These are phyloP conservation scores for Brachypodius melanocephalos DNA, from an alignment of 2,113 vertebrate genomes.

Conservation along the genomic window DNA sequence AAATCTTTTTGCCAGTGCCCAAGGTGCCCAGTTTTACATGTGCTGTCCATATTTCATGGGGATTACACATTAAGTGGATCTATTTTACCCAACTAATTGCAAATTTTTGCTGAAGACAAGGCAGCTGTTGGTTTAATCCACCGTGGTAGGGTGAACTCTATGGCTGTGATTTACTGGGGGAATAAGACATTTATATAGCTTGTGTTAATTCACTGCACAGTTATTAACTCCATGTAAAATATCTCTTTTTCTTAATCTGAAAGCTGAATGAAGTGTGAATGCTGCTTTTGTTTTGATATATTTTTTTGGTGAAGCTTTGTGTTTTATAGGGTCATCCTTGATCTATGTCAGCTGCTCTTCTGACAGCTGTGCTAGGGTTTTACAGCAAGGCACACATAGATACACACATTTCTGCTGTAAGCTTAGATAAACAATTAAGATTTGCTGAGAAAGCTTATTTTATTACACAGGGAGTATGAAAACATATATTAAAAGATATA, in stretches of 20 bases:
- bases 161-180: background rate
- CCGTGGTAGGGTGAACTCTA: accelerated
- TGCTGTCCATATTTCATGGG: background rate
- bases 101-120: background rate
- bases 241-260: background rate
- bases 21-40: background rate
- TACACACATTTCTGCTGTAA: background rate
- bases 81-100: background rate
- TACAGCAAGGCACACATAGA: background rate
- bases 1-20: background rate
- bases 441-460: background rate
- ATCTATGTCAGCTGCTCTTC: background rate
- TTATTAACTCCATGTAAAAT: background rate
- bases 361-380: background rate
- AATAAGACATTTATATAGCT: background rate
- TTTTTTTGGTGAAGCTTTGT: background rate
- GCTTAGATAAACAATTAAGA: background rate
- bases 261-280: background rate
- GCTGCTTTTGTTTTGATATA: background rate
- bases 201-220: accelerated
- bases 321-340: background rate
- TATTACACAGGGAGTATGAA: background rate
- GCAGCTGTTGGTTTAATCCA: background rate
- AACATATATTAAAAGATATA: background rate
- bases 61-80: background rate